A percentile compares a stretch with the other conserved stretches of the same genome.
Evolutionary conservation across 2,113 vertebrate species (phyloP).

Genomic region (Phrynosoma blainvillii): DNA sequence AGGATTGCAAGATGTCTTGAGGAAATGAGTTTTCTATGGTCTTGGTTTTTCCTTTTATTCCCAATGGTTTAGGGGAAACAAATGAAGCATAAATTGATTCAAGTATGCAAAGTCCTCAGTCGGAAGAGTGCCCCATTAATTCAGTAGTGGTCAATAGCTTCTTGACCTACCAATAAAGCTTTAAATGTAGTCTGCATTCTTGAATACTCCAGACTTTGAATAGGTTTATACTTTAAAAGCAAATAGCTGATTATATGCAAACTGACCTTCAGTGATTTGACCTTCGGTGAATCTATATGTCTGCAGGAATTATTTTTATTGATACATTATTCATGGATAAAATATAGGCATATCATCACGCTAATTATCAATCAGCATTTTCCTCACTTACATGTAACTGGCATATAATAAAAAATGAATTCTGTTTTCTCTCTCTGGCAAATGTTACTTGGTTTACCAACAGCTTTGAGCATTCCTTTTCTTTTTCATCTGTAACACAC

Average conservation of each 20-base stretch:
- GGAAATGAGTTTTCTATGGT: conserved; percentile 11
- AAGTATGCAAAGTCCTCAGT: conserved; percentile 22
- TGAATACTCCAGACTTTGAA: conserved; percentile 6
- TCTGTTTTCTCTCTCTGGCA: not conserved
- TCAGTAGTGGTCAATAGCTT: conserved; percentile 10
- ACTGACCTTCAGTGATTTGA: conserved; percentile 10
- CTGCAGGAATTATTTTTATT: not conserved
- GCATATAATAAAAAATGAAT: not conserved
- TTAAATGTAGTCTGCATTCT: conserved; percentile 6
- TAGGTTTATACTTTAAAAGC: conserved; percentile 40
- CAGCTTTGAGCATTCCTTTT: not conserved
- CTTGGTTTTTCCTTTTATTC: conserved; percentile 39
- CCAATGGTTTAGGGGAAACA: not conserved
- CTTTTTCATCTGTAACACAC: not conserved
- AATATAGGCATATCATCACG: not conserved
- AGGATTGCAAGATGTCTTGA: not conserved
- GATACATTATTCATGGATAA: not conserved
- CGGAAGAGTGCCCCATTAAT: conserved; percentile 6
- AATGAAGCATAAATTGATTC: conserved; percentile 9
- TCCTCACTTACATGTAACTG: conserved; percentile 2
- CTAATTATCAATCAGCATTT: conserved; percentile 9
- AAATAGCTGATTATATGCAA: conserved; percentile 20
- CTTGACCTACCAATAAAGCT: conserved; percentile 24
- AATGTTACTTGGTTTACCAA: not conserved
- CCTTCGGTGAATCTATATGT: conserved; percentile 12